Percentiles rank a stretch among this genome's conserved stretches.
Conservation (phyloP, 2,113 vertebrate species). For the Albula glossodonta region DNA sequence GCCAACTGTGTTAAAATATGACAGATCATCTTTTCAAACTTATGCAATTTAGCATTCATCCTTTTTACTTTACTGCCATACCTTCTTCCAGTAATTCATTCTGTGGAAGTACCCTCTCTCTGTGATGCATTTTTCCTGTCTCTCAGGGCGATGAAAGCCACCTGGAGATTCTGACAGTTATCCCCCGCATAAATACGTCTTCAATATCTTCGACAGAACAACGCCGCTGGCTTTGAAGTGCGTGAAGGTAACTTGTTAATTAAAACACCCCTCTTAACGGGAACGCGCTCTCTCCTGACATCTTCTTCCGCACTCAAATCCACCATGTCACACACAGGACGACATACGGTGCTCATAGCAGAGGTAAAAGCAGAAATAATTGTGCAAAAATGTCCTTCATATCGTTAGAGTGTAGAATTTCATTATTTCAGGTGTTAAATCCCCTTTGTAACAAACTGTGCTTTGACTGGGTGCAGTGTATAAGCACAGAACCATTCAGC, state of each 20-base stretch:
- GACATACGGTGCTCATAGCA: not conserved
- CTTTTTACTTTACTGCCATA: too few relatives aligned
- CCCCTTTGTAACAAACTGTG: not conserved
- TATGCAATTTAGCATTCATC: too few relatives aligned
- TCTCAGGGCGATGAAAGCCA: not conserved
- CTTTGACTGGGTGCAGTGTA: not conserved
- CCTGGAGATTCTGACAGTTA: not conserved
- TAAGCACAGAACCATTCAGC: not conserved
- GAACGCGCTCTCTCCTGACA: not conserved
- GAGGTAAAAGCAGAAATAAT: not conserved
- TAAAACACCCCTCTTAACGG: not conserved
- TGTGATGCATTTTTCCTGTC: not conserved
- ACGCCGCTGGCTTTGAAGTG: slow-evolving; percentile 5
- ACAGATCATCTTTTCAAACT: too few relatives aligned
- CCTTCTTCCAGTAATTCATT: too few relatives aligned
- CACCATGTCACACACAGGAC: not conserved
- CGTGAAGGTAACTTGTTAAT: slow-evolving; percentile 1
- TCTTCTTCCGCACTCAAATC: not conserved
- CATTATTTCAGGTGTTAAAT: not conserved
- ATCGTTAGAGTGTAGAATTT: not conserved
- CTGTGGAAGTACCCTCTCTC: not conserved
- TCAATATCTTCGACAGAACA: not conserved
- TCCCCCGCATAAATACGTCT: not conserved
- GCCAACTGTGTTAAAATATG: too few relatives aligned
- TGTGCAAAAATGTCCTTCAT: not conserved